Conservation (phyloP, 2,797 vertebrate species). For the Falco cherrug region DNA sequence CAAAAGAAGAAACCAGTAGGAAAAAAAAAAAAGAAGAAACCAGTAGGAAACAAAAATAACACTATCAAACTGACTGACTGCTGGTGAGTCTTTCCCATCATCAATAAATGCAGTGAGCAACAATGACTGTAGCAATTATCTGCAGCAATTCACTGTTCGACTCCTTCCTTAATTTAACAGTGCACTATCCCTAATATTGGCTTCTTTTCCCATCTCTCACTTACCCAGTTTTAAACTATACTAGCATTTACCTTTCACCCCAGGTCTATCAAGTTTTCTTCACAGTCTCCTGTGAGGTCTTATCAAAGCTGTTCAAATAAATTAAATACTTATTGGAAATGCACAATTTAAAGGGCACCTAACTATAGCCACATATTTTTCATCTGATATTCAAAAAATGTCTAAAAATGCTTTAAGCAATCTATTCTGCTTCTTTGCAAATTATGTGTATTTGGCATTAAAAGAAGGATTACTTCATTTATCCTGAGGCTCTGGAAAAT, state of each 20-base stretch:
- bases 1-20: background rate
- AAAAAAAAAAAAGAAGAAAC: background rate
- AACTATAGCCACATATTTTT: background rate
- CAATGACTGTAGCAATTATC: background rate
- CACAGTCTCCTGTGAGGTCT: background rate
- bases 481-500: background rate
- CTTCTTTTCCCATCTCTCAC: background rate
- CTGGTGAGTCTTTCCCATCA: background rate
- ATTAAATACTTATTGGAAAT: background rate
- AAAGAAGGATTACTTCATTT: slow-evolving; percentile 20
- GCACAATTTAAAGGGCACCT: background rate
- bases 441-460: background rate
- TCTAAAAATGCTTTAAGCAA: background rate
- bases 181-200: accelerated
- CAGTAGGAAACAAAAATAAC: background rate
- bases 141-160: background rate
- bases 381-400: background rate
- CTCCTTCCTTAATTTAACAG: background rate
- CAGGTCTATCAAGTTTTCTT: background rate
- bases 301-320: background rate
- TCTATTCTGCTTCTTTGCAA: background rate
- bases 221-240: background rate
- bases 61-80: background rate
- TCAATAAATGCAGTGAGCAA: background rate
- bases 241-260: background rate